Conservation (phyloP, 2,888 invertebrate species). For the Lymantria dispar region DNA sequence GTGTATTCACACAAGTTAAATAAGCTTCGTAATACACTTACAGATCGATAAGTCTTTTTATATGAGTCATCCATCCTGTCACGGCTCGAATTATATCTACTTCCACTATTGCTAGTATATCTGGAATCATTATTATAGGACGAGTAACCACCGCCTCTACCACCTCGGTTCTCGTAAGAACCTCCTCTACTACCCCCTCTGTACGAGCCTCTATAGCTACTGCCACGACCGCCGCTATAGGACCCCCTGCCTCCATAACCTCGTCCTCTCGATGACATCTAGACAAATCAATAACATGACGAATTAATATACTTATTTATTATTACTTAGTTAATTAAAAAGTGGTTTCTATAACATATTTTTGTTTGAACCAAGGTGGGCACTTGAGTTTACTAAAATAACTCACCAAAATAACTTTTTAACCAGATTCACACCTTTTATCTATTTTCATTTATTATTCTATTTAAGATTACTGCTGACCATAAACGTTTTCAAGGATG, state of each 20-base stretch:
- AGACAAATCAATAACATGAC: not conserved
- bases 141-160: constrained; percentile 66
- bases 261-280: constrained; percentile 77
- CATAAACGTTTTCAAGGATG: no score
- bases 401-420: no score
- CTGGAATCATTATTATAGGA: constrained; percentile 70
- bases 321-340: no score
- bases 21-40: constrained; percentile 40
- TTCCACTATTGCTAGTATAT: constrained; percentile 61
- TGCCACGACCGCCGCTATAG: constrained; percentile 59
- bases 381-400: no score
- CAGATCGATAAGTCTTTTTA: constrained; percentile 75
- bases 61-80: constrained; percentile 74
- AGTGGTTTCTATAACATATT: no score
- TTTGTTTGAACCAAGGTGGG: no score
- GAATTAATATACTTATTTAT: not conserved
- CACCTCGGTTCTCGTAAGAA: constrained; percentile 65
- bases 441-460: no score
- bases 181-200: constrained; percentile 64
- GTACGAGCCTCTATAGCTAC: constrained; percentile 65
- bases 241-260: constrained; percentile 66
- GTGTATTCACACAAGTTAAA: not conserved
- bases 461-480: no score
- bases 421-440: no score
- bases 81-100: constrained; percentile 60